Base-by-base conservation (phyloP, 2,797 vertebrate species). In the Xiphophorus birchmanni region DNA sequence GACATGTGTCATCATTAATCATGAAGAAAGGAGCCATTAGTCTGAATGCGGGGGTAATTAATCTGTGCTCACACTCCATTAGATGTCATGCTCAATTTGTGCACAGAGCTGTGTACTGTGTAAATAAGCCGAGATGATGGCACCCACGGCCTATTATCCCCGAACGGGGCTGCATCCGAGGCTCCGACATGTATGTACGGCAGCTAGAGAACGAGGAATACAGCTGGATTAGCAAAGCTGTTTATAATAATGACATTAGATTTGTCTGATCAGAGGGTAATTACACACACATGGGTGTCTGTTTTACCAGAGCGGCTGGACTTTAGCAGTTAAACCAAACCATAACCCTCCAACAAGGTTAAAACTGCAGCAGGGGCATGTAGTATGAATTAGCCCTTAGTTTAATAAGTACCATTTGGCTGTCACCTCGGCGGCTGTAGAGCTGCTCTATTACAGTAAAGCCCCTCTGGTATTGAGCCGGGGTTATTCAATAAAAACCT, bases 401-500 rank as follows among this genome's bases (percentile, higher is more conserved):
- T 94, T 92, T 93, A 94, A 94, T 93, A 93, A 92, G 92, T 86
- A 92, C 91, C 93, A 93, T 93, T 95, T 92, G 91, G 92, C 92
- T 93, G 91, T 93, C 93, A 93, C 91, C 92, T 93, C 81, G 0
- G 86, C 73, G 79, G 89, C 87, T 69, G 60, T 82, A 80, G 85
- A 87, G 90, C 92, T 85, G 91, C 91, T 92, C 90, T 90, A 91
- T 93, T 92, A 93, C 91, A 94, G 91, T 87, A 90, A 92, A 92
- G 88, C 90, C 89, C 91, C 92, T 93, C 85, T 82, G 87, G 90
- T 91, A 85, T 88, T 90, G 91, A 90, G 92, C 88, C 75, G 77
- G 87, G 87, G 87, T 93, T 95, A 92, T 95, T 93, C 93, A 95
- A 95, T 93, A 94, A 94, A 93, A 94, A 87, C 89, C 88, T 93